Conservation (phyloP, 2,888 invertebrate genomes). For the Drosophila mimica region DNA sequence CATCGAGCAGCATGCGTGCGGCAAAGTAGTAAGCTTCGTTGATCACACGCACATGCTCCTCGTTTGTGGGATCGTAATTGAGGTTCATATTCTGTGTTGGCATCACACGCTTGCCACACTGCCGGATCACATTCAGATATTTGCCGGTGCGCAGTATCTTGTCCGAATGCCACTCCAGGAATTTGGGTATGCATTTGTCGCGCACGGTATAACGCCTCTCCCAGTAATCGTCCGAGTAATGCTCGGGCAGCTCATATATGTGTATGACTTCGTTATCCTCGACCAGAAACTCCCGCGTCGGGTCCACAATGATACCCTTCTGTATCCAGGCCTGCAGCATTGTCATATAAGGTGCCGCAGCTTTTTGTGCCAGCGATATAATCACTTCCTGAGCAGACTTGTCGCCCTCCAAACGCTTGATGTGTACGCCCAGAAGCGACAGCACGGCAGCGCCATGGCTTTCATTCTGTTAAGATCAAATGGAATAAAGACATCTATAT, state of each 20-base stretch:
- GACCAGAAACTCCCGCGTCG: slow-evolving; percentile 95
- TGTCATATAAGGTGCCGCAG: slow-evolving; percentile 95
- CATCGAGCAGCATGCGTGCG: slow-evolving; percentile 93
- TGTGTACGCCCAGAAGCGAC: slow-evolving; percentile 93
- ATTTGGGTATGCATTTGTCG: slow-evolving; percentile 93
- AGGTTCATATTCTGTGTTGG: slow-evolving; percentile 86
- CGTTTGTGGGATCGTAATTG: slow-evolving; percentile 87
- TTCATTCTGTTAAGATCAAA: neutral
- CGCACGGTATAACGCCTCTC: slow-evolving; percentile 95
- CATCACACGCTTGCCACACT: slow-evolving; percentile 91
- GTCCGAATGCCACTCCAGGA: slow-evolving; percentile 93
- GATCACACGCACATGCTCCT: slow-evolving; percentile 90
- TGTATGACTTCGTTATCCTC: slow-evolving; percentile 95
- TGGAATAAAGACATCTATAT: neutral
- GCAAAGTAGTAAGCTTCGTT: slow-evolving; percentile 96
- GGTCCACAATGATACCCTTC: slow-evolving; percentile 96
- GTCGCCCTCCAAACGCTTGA: slow-evolving; percentile 90
- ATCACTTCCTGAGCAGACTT: slow-evolving; percentile 91
- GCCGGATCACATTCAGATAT: slow-evolving; percentile 97
- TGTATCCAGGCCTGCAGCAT: slow-evolving; percentile 98
- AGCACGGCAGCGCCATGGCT: slow-evolving; percentile 92
- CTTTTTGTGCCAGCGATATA: slow-evolving; percentile 92
- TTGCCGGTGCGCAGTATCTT: slow-evolving; percentile 97
- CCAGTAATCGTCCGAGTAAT: slow-evolving; percentile 98
- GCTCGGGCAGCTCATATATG: slow-evolving; percentile 92